These are phyloP conservation scores for Hypomecis atomaria DNA, from an alignment of 2,888 invertebrate species.

Conservation along the genomic window DNA sequence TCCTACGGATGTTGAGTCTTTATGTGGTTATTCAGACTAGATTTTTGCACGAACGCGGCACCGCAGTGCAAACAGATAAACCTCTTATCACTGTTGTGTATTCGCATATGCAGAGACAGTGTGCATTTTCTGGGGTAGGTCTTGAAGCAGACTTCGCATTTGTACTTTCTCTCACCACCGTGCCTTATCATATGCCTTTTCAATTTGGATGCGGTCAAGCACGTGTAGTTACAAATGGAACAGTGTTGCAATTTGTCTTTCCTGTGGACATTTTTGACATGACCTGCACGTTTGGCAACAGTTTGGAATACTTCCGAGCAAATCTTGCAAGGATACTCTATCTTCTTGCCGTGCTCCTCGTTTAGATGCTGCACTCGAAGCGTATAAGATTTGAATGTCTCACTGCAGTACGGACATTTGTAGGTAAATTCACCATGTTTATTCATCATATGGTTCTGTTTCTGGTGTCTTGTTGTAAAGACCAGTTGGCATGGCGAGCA, in stretches of 20 bases:
- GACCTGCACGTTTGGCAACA: slow-evolving; percentile 68
- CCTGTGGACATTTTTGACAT: slow-evolving; percentile 70
- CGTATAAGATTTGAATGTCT: slow-evolving; percentile 55
- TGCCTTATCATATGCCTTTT: slow-evolving; percentile 60
- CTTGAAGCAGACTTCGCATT: slow-evolving; percentile 19
- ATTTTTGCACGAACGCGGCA: slow-evolving; percentile 65
- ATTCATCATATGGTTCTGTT: slow-evolving; percentile 57
- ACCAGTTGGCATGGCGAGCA: slow-evolving; percentile 31
- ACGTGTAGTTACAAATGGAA: slow-evolving; percentile 13
- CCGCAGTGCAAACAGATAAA: slow-evolving; percentile 51
- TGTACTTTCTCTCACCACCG: slow-evolving; percentile 8
- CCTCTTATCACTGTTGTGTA: slow-evolving; percentile 28
- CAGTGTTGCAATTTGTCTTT: slow-evolving; percentile 30
- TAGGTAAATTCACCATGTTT: slow-evolving; percentile 54
- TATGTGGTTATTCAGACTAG: slow-evolving; percentile 47
- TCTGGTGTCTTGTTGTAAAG: no score
- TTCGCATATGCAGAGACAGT: slow-evolving; percentile 25
- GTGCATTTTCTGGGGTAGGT: slow-evolving; percentile 65
- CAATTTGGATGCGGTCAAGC: slow-evolving; percentile 44
- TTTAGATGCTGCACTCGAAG: slow-evolving; percentile 50
- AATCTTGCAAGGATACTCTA: slow-evolving; percentile 68
- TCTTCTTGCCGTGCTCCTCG: slow-evolving; percentile 43
- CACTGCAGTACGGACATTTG: slow-evolving; percentile 46
- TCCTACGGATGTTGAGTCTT: slow-evolving; percentile 12
- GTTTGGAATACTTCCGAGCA: slow-evolving; percentile 66